Base-by-base conservation (phyloP, 1,140 invertebrate species). In the Polyergus mexicanus region DNA sequence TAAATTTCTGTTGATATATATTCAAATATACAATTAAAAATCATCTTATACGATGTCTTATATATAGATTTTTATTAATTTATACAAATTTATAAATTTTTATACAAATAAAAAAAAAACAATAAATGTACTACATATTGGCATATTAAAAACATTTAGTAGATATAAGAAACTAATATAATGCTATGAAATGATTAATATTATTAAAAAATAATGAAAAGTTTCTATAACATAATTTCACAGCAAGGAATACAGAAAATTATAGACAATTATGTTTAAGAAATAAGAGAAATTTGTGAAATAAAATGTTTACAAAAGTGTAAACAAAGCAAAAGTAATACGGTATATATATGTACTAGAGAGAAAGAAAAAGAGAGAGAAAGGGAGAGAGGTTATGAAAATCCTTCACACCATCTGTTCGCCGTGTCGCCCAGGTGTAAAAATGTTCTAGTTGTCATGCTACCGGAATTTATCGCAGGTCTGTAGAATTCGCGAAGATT, bases 381-480 rank as follows among this genome's bases (percentile, higher is more conserved):
- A 1, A 28, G 25, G 1, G 13, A 47, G 13, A 47, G 3, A 47
- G 1, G 2, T 3, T 5, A 4, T 35, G 4, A 41, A 44, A 84
- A 77, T 10, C 7, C 41, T 5, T 54, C 72, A 89, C 89, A 94
- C 93, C 92, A 92, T 92, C 71, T 93, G 60, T 71, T 86, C 8
- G 87, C 69, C 22, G 86, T 58, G 84, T 91, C 78, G 56, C 86
- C 74, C 54, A 93, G 85, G 69, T 86, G 68, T 68, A 94, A 83
- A 58, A 93, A 87, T 38, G 90, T 86, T 62, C 88, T 91, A 19
- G 84, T 51, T 35, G 91, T 90, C 92, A 94, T 94, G 16, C 25
- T 86, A 51, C 28, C 32, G 16, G 0, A 60, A 54, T 69, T 81
- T 85, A 3, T 16, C 32, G 13, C 47, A 22, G 4, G 19, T 80